phyloP scores from a whole-genome alignment of 2,797 vertebrate species.

The Lepilemur ruficaudatus region DNA sequence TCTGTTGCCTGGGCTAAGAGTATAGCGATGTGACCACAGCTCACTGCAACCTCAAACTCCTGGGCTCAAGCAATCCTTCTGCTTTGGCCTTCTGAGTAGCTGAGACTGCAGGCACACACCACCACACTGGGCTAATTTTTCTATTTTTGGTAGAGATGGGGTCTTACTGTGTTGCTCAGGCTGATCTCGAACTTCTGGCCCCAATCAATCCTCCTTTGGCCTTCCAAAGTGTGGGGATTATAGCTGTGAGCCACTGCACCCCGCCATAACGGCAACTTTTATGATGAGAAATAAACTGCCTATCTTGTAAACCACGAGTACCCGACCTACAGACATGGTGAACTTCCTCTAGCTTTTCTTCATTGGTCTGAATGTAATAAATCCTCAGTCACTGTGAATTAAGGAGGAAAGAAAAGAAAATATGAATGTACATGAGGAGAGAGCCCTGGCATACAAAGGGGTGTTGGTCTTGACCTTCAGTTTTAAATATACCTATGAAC shows the following conservation, averaged over 20 bases:
- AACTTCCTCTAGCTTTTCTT: background rate
- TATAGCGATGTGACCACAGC: background rate
- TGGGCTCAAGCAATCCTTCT: background rate
- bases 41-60: background rate
- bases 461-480: background rate
- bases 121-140: background rate
- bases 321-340: background rate
- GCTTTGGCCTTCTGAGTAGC: background rate
- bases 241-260: background rate
- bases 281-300: background rate
- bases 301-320: background rate
- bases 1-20: background rate
- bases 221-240: background rate
- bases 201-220: background rate
- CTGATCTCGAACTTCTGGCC: background rate
- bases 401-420: slow-evolving; percentile 27
- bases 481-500: background rate
- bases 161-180: background rate
- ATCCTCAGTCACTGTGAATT: background rate
- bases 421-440: background rate
- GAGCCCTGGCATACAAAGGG: background rate
- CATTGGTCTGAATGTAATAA: background rate
- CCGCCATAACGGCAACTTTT: background rate
- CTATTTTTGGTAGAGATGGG: background rate
- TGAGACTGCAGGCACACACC: background rate